A percentile compares a stretch with the other conserved stretches of the same genome.
Evolutionary conservation across 2,113 vertebrate species (phyloP).

Genomic region (Lethenteron camtschaticum): DNA sequence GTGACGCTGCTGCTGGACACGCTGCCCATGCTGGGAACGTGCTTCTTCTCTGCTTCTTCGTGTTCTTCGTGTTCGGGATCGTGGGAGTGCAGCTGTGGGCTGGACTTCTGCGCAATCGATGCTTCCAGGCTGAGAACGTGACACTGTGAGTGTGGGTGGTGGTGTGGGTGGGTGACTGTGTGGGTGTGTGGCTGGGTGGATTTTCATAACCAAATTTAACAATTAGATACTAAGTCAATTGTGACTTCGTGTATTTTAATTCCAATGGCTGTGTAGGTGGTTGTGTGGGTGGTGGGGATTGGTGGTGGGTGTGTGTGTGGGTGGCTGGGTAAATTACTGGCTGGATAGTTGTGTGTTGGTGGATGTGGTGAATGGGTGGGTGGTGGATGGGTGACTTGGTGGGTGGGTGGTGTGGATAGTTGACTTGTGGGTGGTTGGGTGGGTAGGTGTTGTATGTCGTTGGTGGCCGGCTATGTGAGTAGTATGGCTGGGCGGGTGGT

Average conservation of each 20-base stretch:
- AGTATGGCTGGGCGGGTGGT: too few relatives aligned
- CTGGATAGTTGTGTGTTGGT: too few relatives aligned
- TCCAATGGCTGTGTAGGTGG: not conserved
- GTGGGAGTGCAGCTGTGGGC: constrained; percentile 5
- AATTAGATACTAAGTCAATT: not conserved
- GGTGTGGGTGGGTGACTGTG: not conserved
- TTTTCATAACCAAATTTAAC: not conserved
- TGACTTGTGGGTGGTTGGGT: too few relatives aligned
- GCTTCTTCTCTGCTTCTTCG: constrained; percentile 4
- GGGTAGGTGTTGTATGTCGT: too few relatives aligned
- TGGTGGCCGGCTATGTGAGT: too few relatives aligned
- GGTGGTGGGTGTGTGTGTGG: not conserved
- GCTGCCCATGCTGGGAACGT: constrained; percentile 5
- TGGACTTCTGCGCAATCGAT: constrained; percentile 2
- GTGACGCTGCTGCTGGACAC: constrained; percentile 3
- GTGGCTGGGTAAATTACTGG: too few relatives aligned
- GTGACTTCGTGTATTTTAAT: not conserved
- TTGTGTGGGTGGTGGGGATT: not conserved
- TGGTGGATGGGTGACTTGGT: too few relatives aligned
- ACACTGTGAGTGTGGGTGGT: not conserved
- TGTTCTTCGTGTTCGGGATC: constrained; percentile 3
- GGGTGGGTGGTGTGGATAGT: too few relatives aligned
- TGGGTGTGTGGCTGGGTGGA: not conserved
- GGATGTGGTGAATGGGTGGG: too few relatives aligned
- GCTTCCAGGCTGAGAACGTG: not conserved